Evolutionary conservation across 2,888 invertebrate species (phyloP), one percentile per base, ranked within the genome.

Genomic region (Leucozona laternaria): DNA sequence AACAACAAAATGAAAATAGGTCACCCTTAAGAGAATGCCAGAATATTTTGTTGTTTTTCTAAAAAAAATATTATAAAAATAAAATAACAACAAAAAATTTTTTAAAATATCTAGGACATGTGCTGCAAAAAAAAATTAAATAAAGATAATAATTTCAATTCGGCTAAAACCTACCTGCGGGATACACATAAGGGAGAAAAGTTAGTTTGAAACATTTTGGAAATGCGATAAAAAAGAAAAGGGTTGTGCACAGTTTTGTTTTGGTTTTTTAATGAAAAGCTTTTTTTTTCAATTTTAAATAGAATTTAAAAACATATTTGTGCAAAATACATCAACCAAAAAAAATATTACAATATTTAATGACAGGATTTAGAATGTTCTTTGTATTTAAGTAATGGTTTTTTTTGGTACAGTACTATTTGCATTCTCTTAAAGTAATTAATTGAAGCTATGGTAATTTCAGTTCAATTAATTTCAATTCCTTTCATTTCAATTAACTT

Each of bases 41-140:
- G 66, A 57, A 62, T 37, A 37, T 68, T 79, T 76, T 58, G 57
- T 84, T 84, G 70, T 79, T 71, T 25, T 13, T 40, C 8, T 48
- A 22, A 34, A 66, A 22, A 34, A 66, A 66, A 66, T 34, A 2
- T 31, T 45, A 28, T 68, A 15, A 68, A 68, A 68, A 68, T 34
- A 50, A 68, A 66, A 66, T 34, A 48, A 50, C 7, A 34, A 66
- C 6, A 45, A 45, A 48, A 34, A 50, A 15, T 25, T 22, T 66
- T 53, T 55, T 37, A 31, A 60, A 58, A 57, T 48, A 81, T 66
- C 64, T 80, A 37, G 80, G 77, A 68, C 80, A 81, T 50, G 76
- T 77, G 80, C 55, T n/a, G 25, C 55, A 64, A 34, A 34, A 79
- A 78, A 50, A 57, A 34, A 40, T 4, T 4, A 22, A 34, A 4